phyloP scores from a whole-genome alignment of 2,113 vertebrate species.

The Lethenteron camtschaticum region DNA sequence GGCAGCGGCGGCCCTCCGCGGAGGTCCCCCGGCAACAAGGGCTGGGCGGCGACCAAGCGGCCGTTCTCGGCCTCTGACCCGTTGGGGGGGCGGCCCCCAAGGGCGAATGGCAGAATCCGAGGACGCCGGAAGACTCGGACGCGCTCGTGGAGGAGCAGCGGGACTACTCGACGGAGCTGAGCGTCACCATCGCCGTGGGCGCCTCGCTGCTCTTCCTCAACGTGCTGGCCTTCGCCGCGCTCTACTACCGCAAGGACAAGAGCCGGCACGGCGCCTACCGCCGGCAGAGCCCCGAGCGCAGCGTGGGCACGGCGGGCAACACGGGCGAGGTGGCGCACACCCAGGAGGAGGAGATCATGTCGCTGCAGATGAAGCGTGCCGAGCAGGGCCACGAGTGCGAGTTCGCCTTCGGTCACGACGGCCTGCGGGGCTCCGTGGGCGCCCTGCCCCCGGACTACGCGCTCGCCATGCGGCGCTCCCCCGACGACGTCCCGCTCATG shows the following conservation, averaged over 20 bases:
- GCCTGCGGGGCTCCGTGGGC: constrained; percentile 44
- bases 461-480: constrained; percentile 24
- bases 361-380: constrained; percentile 73
- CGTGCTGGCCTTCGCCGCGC: constrained; percentile 74
- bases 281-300: constrained; percentile 18
- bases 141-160: constrained; percentile 60
- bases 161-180: constrained; percentile 93
- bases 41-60: constrained; percentile 70
- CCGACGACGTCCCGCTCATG: constrained; percentile 93
- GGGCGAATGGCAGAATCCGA: too few relatives aligned
- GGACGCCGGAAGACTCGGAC: too few relatives aligned
- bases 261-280: constrained; percentile 36
- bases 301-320: constrained; percentile 16
- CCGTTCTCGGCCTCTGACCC: constrained; percentile 39
- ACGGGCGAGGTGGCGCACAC: constrained; percentile 12
- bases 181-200: constrained; percentile 85
- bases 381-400: constrained; percentile 73
- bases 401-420: constrained; percentile 19
- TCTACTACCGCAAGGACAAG: constrained; percentile 98
- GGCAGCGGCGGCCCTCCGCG: constrained; percentile 31
- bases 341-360: constrained; percentile 72
- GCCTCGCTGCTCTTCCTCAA: constrained; percentile 94
- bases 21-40: constrained; percentile 51
- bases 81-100: too few relatives aligned
- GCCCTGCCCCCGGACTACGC: constrained; percentile 2